These are phyloP conservation scores for Melanocharis versteri DNA, from an alignment of 2,113 vertebrate species.

Conservation along the genomic window DNA sequence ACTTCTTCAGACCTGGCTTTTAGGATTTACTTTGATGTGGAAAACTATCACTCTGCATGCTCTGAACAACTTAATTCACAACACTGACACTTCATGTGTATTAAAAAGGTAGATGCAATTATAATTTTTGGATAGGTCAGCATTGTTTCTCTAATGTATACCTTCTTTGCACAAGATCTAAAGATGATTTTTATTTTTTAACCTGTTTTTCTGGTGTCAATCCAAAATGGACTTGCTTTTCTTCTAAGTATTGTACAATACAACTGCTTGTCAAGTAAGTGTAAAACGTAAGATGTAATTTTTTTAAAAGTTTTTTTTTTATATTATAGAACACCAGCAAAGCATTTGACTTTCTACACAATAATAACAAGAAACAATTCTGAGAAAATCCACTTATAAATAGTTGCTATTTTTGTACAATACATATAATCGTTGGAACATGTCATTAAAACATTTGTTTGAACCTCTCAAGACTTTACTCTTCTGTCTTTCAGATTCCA, in stretches of 20 bases:
- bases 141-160: background rate
- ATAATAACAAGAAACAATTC: background rate
- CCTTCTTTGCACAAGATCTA: background rate
- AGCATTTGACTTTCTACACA: background rate
- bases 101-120: background rate
- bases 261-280: background rate
- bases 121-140: background rate
- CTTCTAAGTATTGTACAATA: background rate
- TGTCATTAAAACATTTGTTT: background rate
- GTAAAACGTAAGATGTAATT: background rate
- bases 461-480: background rate
- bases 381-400: background rate
- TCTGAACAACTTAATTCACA: background rate
- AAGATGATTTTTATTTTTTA: background rate
- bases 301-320: background rate
- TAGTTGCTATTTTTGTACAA: background rate
- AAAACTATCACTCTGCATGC: background rate
- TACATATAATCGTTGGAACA: background rate
- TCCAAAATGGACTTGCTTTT: background rate
- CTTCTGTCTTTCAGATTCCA: background rate
- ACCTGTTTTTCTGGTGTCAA: background rate
- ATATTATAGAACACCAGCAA: background rate
- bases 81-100: background rate
- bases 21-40: background rate
- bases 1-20: background rate